Evolutionary conservation across 1,140 invertebrate genomes (phyloP).

Genomic region (Papilio polytes): DNA sequence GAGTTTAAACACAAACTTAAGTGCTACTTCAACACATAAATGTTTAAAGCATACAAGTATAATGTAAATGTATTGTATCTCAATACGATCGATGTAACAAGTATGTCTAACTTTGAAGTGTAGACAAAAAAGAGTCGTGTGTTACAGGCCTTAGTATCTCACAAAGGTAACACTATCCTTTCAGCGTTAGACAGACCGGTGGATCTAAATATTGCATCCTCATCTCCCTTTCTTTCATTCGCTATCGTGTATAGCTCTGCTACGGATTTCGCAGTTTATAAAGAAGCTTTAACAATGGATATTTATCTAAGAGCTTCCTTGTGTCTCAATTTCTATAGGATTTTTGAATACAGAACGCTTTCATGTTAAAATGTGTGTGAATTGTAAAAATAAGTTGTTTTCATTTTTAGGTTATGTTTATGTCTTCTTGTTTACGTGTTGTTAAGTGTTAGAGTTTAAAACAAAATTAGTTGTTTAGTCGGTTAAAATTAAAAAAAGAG

Average conservation of each 20-base stretch:
- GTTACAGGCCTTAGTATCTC: neutral
- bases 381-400: neutral
- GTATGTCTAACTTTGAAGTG: neutral
- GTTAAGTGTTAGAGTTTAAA: neutral
- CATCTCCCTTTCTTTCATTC: constrained; percentile 30
- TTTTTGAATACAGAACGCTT: neutral
- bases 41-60: no score
- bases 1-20: no score
- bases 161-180: constrained; percentile 35
- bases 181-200: neutral
- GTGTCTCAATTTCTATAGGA: constrained; percentile 9
- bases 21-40: no score
- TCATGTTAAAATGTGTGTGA: neutral
- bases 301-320: constrained; percentile 7
- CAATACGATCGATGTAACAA: neutral
- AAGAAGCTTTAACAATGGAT: constrained; percentile 20
- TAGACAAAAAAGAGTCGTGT: constrained; percentile 22
- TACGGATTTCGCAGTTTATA: constrained; percentile 28
- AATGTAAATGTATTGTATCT: no score
- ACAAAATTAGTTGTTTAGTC: neutral
- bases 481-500: no score
- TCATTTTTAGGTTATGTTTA: neutral
- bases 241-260: constrained; percentile 19
- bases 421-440: neutral
- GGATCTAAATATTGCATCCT: constrained; percentile 34